Evolutionary conservation across 2,888 invertebrate species (phyloP), one percentile per base, ranked within the genome.

Genomic region (Ceraclea dissimilis): DNA sequence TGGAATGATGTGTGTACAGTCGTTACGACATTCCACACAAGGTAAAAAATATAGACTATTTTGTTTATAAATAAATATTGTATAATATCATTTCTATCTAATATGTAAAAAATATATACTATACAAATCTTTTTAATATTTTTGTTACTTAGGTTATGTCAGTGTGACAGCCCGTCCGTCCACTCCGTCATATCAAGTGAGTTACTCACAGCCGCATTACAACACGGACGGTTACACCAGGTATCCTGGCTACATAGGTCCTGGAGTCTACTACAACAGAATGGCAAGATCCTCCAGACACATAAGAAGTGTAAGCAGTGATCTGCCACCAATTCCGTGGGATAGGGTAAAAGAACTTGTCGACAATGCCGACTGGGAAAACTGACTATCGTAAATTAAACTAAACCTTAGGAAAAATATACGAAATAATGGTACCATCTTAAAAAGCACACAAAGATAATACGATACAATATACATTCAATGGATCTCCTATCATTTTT

Each of bases 1-100:
- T 67, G 94, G 93, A 47, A 94, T 94, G 93, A 90, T 93, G 85
- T 93, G 93, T 68, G 89, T 90, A 0, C 75, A 80, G 59, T 80
- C 80, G 0, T 39, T 39, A 16, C 4, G 13, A 13, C 39, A 39
- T 4, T 5, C 39, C 13, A 39, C 39, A 8, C 8, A 4, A 16
- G 39, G 39, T 39, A 39, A 13, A 8, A 8, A 26, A 6, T 26
- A 4, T 26, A 26, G 5, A 26, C 26, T 26, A 26, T 26, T 26
- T 26, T 26, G 10, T 10, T 26, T 26, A 6, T 10, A 26, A 26
- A 26, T 26, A 26, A 26, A 26, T 6, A 26, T 26, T 10, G 10
- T n/a, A 26, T 26, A 26, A 26, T 26, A 26, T 6, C 26, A 26
- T 26, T 10, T 26, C 26, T 6, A 26, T 26, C 26, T 6, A 26